Base-by-base conservation (phyloP, 2,888 invertebrate genomes). In the Encarsia formosa region DNA sequence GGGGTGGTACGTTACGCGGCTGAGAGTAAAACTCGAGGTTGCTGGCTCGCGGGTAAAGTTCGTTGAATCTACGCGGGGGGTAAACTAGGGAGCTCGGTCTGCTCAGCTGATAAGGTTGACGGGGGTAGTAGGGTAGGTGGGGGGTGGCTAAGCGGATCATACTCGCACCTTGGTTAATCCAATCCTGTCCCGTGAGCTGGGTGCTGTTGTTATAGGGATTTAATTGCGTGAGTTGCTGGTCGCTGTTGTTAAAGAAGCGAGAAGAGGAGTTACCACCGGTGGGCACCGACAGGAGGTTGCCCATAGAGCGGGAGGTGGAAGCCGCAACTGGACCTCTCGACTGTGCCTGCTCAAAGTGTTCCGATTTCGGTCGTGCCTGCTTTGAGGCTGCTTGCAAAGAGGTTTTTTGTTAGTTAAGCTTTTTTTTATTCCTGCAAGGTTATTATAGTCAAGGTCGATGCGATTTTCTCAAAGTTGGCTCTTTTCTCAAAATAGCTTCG, bases 91-190 rank as follows among this genome's bases (percentile, higher is more conserved):
- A 6, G 26, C 11, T 26, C 34, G 34, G n/a, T 5, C 5, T n/a
- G n/a, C 41, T 41, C 35, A 45, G 56, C 24, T 46, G 55, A 6
- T 48, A 47, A 2, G 35, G 3, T 41, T 53, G 56, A 52, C 44
- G 49, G 19, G 39, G 53, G 53, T 64, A 65, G 47, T 59, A 13
- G 47, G 56, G 3, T 47, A 49, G 29, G 52, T 19, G 13, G 44
- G 40, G 50, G 34, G 40, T 6, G 8, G 11, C 19, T 15, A 49
- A 51, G 46, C 57, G 54, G 52, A 49, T 24, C 46, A 57, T 57
- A 48, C 59, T 66, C 70, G 69, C 67, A 73, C 73, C 72, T 72
- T 71, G 65, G n/a, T n/a, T n/a, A n/a, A n/a, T n/a, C n/a, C n/a
- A n/a, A n/a, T n/a, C n/a, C n/a, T n/a, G n/a, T n/a, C n/a, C n/a